Base-by-base conservation (phyloP, 2,888 invertebrate genomes). In the Ophion ellenae region DNA sequence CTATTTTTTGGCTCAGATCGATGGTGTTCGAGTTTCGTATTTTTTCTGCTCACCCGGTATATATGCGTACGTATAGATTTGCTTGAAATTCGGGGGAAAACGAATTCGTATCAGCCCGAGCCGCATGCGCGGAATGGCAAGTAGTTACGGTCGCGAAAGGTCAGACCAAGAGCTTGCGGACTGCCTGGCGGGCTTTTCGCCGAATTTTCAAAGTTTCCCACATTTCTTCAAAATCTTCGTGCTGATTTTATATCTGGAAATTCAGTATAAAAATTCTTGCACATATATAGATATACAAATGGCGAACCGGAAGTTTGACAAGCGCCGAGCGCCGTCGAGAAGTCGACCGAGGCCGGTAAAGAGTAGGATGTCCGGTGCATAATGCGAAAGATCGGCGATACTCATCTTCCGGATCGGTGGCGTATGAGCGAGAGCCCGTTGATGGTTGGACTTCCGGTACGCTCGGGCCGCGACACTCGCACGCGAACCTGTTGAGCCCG, bases 401-500 rank as follows among this genome's bases (percentile, higher is more conserved):
- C 81, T 24, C 59, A 61, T 45, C 66, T 45, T 24, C 40, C 17
- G 40, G 75, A 47, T 64, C 47, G 63, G 40, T 75, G 53, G 32
- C 66, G 28, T 76, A 66, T 76, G 61, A 66, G 76, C 66, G 66
- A 66, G 9, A 14, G 32, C 76, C 64, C 82, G 76, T 84, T 88
- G 90, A 90, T 90, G 90, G 91, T 91, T 92, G 91, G 90, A 93
- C 92, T 93, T 93, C 91, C 91, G 91, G 90, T 90, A 53, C 84
- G 87, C 87, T 87, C 85, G 88, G 87, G 86, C 91, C 92, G 36
- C 6, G 45, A 57, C 20, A 71, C 17, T n/a, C 40, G 90, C 93
- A 93, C 93, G 93, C 93, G 87, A 93, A 93, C 93, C 93, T 93
- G 93, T 93, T 93, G 93, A 90, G 83, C 71, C 66, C 28, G 59